phyloP scores from a whole-genome alignment of 2,888 invertebrate species.

The Trichogramma evanescens region DNA sequence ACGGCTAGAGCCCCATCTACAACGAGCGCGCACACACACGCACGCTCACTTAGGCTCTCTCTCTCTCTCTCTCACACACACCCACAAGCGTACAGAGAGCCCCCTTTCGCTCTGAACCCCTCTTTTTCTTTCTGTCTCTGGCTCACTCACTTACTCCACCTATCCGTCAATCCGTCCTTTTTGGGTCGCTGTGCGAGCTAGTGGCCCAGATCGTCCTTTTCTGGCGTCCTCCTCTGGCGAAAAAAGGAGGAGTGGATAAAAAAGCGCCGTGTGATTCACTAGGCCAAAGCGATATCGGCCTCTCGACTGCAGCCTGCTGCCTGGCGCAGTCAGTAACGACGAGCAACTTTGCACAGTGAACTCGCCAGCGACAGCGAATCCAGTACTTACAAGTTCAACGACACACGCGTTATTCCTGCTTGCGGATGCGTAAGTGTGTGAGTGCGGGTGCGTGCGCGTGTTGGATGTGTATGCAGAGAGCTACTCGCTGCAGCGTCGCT shows the following conservation, averaged over 20 bases:
- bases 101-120: background rate
- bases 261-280: slow-evolving; percentile 8
- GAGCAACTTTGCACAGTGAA: too few species aligned
- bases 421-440: too few species aligned
- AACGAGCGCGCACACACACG: slow-evolving; percentile 1
- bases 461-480: too few species aligned
- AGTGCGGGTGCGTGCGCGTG: too few species aligned
- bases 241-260: slow-evolving; percentile 7
- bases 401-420: too few species aligned
- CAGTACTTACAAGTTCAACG: too few species aligned
- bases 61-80: slow-evolving; percentile 6
- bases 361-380: too few species aligned
- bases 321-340: too few species aligned
- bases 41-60: background rate
- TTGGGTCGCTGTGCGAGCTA: background rate
- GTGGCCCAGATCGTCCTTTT: background rate
- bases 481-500: too few species aligned
- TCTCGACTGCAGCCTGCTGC: too few species aligned
- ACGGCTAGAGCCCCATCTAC: slow-evolving; percentile 1
- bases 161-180: background rate
- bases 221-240: background rate
- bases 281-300: too few species aligned
- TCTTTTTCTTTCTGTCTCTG: background rate
- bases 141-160: background rate
- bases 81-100: background rate